Evolutionary conservation across 1,140 invertebrate species (phyloP).

Genomic region (Paraescarpia echinospica): DNA sequence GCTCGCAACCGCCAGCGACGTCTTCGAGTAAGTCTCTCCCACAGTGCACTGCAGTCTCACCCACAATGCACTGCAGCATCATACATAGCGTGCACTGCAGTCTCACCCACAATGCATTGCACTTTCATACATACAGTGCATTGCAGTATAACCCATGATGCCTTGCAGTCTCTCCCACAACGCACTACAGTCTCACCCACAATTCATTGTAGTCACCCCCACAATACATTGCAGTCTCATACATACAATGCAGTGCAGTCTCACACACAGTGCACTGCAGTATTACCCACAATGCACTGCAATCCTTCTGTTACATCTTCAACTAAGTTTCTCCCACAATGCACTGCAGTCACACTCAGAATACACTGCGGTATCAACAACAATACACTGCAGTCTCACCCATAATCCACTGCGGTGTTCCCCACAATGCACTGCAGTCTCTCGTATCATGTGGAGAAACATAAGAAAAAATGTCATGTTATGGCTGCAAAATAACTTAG

Average conservation of each 20-base stretch:
- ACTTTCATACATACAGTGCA: neutral
- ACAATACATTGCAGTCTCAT: neutral
- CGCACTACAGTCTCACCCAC: neutral
- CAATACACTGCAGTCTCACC: neutral
- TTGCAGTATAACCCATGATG: neutral
- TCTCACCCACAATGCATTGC: neutral
- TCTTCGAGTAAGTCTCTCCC: constrained; percentile 47
- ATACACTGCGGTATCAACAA: neutral
- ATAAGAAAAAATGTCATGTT: too few relatives aligned
- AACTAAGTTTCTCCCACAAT: constrained; percentile 39
- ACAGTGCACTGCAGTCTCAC: neutral
- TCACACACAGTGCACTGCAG: neutral
- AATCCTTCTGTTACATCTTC: constrained; percentile 43
- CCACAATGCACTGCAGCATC: neutral
- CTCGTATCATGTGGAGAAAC: too few relatives aligned
- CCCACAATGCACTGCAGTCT: too few relatives aligned
- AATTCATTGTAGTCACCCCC: neutral
- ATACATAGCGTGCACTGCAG: neutral
- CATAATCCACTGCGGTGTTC: neutral
- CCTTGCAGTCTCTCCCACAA: neutral
- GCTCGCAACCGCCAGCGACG: constrained; percentile 46
- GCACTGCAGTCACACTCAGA: neutral
- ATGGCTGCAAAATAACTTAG: too few relatives aligned
- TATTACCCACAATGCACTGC: too few relatives aligned
- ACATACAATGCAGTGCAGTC: neutral